Base-by-base conservation (phyloP, 2,888 invertebrate genomes). In the Octonoba sinensis region DNA sequence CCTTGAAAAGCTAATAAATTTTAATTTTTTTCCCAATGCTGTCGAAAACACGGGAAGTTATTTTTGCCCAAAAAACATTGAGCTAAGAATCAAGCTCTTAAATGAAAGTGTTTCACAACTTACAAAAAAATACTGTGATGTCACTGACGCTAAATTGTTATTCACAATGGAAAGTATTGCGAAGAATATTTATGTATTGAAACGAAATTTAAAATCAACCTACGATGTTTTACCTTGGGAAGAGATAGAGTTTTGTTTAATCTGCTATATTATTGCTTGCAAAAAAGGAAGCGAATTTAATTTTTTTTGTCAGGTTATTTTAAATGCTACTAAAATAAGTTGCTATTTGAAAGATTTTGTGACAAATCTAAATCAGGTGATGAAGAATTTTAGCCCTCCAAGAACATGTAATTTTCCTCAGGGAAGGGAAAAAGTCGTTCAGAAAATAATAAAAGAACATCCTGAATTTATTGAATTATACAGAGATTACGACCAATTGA, bases 161-260 rank as follows among this genome's bases (percentile, higher is more conserved):
- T 8, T 36, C 22, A 8, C 18, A 20, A 8, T 20, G 0, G 64
- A 64, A 78, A 36, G n/a, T 13, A 62, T 78, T 6, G 78, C 64
- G 1, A 59, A 64, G 44, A 71, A 57, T 36, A 62, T 78, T n/a
- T n/a, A 70, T n/a, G 24, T 54, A 3, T 36, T 72, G n/a, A 78
- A 78, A 46, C 44, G 54, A 44, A 18, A 49, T 11, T 20, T 78
- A 20, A 62, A 24, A 51, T 24, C n/a, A 12, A 78, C 78, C 1
- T 78, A 78, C 13, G 51, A 49, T 15, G 64, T 16, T 51, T 6
- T 78, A 12, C 78, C 78, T 1, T 78, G 78, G 78, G 78, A 78
- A 46, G 78, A 78, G 27, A 78, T 78, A 1, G 78, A 78, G 51
- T 78, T 71, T 46, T 71, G 56, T 18, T 16, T 71, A 46, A 18